Evolutionary conservation across 2,888 invertebrate genomes (phyloP), one percentile per base, ranked within the genome.

Genomic region (Hypercompe scribonia): DNA sequence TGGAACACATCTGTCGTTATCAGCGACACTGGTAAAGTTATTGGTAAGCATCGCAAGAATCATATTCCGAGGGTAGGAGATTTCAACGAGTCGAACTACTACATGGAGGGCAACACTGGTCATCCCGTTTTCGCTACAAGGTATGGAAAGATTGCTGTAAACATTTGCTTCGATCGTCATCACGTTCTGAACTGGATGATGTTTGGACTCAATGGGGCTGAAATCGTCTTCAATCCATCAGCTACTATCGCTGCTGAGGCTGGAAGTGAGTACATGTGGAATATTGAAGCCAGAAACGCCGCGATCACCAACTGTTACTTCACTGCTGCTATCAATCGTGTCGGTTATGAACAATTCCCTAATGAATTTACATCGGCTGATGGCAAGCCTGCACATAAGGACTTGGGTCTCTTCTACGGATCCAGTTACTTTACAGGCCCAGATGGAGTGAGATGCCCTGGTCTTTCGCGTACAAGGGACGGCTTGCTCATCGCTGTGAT

Each of bases 171-270:
- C 91, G 99, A 99, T 0, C 97, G 99, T 24, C 99, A 99, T 92
- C 99, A 99, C 94, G 99, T 99, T 0, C 97, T 98, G 81, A 99
- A 99, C 93, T 99, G 99, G 99, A 96, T 99, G 96, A 99, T 99
- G 98, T 99, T 98, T 92, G 99, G 99, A 0, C 92, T 99, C 67
- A 99, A 99, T 92, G 99, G 99, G 2, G 99, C 99, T 0, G 99
- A 99, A 95, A 99, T 99, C 69, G 99, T 99, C 0, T 99, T 99
- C 94, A 99, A 99, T 93, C 99, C 99, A 0, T 99, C 99, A 10
- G 99, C 99, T 0, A 99, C 99, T 81, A 98, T 96, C 71, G 97
- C 97, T 0, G 96, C 95, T 0, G 94, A 97, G 21, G 98, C 94
- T 33, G 95, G 95, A 15, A 95, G 99, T 89, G 99, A 99, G 92